These are phyloP conservation scores for Dermolepida albohirtum DNA, from an alignment of 2,888 invertebrate species.

Conservation along the genomic window DNA sequence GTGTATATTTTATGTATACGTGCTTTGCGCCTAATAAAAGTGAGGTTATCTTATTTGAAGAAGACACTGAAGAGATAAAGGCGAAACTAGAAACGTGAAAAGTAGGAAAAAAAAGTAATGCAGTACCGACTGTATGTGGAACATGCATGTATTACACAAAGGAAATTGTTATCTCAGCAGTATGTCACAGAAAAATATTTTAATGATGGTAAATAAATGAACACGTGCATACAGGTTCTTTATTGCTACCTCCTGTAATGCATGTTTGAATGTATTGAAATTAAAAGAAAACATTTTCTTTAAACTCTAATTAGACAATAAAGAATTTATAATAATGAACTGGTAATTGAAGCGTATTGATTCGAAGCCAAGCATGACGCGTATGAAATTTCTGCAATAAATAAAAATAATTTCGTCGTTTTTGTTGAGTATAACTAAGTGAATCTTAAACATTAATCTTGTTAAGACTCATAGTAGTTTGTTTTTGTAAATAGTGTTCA, in stretches of 20 bases:
- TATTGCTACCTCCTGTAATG: not conserved
- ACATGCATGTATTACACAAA: slow-evolving; percentile 4
- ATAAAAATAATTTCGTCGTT: no score
- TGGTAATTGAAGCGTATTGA: no score
- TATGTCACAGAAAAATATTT: slow-evolving; percentile 19
- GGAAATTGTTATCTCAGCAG: slow-evolving; percentile 20
- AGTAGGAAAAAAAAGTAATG: not conserved
- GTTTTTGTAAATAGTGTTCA: no score
- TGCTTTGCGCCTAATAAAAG: slow-evolving; percentile 15
- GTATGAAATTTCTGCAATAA: no score
- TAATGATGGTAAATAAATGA: slow-evolving; percentile 4
- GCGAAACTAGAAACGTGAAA: slow-evolving; percentile 21
- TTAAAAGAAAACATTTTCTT: no score
- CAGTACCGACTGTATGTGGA: not conserved
- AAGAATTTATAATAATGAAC: no score
- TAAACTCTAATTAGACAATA: no score
- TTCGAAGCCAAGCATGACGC: no score
- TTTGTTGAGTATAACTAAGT: no score
- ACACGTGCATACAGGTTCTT: slow-evolving; percentile 11
- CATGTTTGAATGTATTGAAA: no score
- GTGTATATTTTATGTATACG: not conserved
- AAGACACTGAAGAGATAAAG: slow-evolving; percentile 19
- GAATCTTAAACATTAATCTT: no score
- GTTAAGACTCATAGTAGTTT: no score
- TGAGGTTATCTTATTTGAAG: slow-evolving; percentile 26